Evolutionary conservation across 2,888 invertebrate genomes (phyloP).

Genomic region (Chymomyza fuscimana): DNA sequence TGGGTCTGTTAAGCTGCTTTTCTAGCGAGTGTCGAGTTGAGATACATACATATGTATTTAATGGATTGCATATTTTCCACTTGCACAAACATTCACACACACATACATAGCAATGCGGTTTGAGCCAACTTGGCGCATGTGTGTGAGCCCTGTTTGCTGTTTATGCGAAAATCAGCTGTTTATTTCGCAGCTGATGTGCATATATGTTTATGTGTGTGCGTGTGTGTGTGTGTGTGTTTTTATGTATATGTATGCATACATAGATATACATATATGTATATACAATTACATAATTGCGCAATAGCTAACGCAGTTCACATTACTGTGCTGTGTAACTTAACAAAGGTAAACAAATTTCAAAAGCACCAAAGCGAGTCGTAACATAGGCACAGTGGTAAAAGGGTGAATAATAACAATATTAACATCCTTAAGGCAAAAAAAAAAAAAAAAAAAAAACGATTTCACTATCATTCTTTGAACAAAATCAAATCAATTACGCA

Average conservation of each 20-base stretch:
- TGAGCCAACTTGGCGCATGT: constrained; percentile 39
- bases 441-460: too few species aligned
- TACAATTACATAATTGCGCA: constrained; percentile 56
- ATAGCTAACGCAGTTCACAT: constrained; percentile 26
- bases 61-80: constrained; percentile 44
- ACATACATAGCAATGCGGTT: constrained; percentile 15
- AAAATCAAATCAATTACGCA: too few species aligned
- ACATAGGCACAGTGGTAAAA: background rate
- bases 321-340: background rate
- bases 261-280: background rate
- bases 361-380: background rate
- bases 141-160: constrained; percentile 37
- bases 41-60: constrained; percentile 31
- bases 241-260: background rate
- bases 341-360: background rate
- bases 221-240: constrained; percentile 29
- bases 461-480: too few species aligned
- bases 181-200: constrained; percentile 38
- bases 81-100: constrained; percentile 4
- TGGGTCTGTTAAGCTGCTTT: constrained; percentile 40
- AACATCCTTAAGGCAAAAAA: too few species aligned
- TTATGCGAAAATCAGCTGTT: constrained; percentile 50
- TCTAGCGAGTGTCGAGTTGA: constrained; percentile 30
- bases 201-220: background rate
- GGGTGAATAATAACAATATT: too few species aligned